Percentiles rank a stretch among this genome's conserved stretches.
Evolutionary conservation across 2,113 vertebrate genomes (phyloP).

Genomic region (Actenoides hombroni): DNA sequence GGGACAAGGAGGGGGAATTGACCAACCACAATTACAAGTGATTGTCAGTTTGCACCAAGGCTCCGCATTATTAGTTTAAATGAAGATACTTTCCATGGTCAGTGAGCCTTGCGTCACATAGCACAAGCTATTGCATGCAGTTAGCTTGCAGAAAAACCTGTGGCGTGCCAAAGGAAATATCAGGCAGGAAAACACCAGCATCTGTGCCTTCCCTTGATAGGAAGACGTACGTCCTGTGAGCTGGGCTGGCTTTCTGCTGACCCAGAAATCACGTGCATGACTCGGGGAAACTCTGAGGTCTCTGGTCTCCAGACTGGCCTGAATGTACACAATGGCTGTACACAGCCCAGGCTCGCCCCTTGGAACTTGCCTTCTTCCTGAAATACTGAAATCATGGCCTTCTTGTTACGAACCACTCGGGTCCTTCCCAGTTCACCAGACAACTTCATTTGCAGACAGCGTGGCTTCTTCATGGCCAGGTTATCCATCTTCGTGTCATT

Average conservation of each 20-base stretch:
- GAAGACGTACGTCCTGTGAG: background rate
- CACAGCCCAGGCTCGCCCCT: background rate
- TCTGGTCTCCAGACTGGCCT: background rate
- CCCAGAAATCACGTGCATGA: background rate
- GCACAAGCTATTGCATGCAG: background rate
- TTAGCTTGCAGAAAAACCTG: background rate
- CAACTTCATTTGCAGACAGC: background rate
- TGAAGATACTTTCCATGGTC: slow-evolving; percentile 21
- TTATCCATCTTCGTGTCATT: background rate
- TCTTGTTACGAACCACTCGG: background rate
- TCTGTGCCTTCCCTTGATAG: background rate
- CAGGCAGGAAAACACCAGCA: background rate
- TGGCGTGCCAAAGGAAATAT: background rate
- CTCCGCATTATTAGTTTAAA: slow-evolving; percentile 21
- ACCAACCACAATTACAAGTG: slow-evolving; percentile 17
- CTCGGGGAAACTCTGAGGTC: fast-evolving
- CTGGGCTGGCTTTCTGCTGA: background rate
- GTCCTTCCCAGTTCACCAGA: background rate
- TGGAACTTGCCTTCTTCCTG: background rate
- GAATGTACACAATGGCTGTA: background rate
- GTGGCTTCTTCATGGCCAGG: background rate
- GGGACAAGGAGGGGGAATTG: background rate
- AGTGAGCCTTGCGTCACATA: background rate
- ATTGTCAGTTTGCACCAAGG: background rate
- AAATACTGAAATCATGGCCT: background rate